Evolutionary conservation across 2,113 vertebrate genomes (phyloP).

Genomic region (Sinocyclocheilus anophthalmus): DNA sequence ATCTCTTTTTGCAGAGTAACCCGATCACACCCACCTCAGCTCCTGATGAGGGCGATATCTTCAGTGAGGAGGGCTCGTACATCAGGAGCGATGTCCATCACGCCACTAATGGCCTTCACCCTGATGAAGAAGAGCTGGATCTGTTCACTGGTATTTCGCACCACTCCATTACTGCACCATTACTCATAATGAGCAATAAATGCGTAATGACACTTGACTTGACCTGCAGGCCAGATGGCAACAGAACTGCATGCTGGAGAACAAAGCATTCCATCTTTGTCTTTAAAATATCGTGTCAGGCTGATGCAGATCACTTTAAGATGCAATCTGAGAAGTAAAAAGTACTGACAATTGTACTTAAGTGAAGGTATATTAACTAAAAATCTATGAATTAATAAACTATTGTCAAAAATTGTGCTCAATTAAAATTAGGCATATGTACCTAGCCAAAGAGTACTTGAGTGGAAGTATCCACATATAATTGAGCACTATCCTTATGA

Average conservation of each 20-base stretch:
- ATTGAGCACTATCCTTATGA: background rate
- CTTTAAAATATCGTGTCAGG: background rate
- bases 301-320: background rate
- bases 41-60: conserved; percentile 67
- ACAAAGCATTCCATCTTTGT: background rate
- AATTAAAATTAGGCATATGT: background rate
- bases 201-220: background rate
- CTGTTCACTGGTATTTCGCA: conserved; percentile 83
- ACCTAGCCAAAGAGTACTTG: background rate
- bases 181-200: background rate
- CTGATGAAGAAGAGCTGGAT: conserved; percentile 87
- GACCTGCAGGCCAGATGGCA: background rate
- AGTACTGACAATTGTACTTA: background rate
- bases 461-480: background rate
- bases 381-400: background rate
- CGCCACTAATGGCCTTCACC: conserved; percentile 83
- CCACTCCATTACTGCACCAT: background rate
- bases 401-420: background rate
- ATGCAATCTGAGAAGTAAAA: background rate
- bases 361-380: background rate
- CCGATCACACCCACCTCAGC: conserved; percentile 54
- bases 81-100: conserved; percentile 57
- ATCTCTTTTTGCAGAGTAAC: conserved; percentile 21
- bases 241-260: background rate
- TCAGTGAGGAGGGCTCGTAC: conserved; percentile 63